Base-by-base conservation (phyloP, 2,113 vertebrate species). In the Gnathonemus longibarbis region DNA sequence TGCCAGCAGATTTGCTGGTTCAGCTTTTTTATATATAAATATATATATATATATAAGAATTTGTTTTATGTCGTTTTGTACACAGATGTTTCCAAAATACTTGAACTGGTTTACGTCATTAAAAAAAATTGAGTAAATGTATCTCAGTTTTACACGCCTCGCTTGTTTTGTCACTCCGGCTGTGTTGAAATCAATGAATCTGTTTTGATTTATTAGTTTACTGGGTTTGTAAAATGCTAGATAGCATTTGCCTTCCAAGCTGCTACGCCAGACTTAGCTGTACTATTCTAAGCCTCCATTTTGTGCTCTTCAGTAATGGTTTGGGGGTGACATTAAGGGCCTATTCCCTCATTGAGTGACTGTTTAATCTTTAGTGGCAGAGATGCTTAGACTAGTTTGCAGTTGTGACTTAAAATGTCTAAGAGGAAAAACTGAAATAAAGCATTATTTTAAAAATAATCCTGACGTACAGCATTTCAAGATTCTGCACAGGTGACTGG, bases 61-160 rank as follows among this genome's bases (percentile, higher is more conserved):
- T 93, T 94, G 91, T 94, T 92, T 94, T 87, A 70, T 93, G 91
- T 94, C 91, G 93, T 87, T 52, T 86, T 90, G 89, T 90, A 87
- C 62, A 87, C 84, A 87, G 84, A 90, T 91, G 91, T 92, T 93
- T 53, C 93, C 93, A 94, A 92, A 95, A 94, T 95, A 96, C 95
- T 96, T 96, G 96, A 96, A 96, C 94, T 95, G 91, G 91, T 94
- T 93, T 91, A 93, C 94, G 92, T 94, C 93, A 95, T 95, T 96
- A 95, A 96, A 96, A 92, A 92, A 91, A 90, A 93, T 94, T 93
- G 93, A 94, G 80, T 91, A 91, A 93, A 91, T 92, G 93, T 95
- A 93, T 90, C 94, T 90, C 94, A 95, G 94, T 96, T 95, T 95
- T 95, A 70, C 91, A 92, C 92, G 90, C 77, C 9, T 42, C 50